Conservation (phyloP, 2,888 invertebrate genomes). For the Endotricha flammealis region DNA sequence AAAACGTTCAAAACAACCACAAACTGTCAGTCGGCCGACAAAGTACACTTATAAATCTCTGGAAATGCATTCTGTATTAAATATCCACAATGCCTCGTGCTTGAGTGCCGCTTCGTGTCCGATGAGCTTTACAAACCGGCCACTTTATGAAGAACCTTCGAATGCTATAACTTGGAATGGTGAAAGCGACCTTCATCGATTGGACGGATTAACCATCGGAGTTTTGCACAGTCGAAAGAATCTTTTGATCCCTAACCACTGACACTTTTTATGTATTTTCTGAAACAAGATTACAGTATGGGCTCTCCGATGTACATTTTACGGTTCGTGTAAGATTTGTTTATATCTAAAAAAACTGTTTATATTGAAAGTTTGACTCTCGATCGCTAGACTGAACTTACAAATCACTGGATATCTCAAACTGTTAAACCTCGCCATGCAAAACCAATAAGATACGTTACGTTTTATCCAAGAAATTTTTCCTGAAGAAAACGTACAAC, state of each 20-base stretch:
- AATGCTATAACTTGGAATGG: constrained; percentile 13
- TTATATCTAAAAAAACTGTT: too few species aligned
- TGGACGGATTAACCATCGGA: constrained; percentile 38
- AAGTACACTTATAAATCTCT: too few species aligned
- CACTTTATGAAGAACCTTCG: constrained; percentile 21
- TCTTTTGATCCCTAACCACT: constrained; percentile 45
- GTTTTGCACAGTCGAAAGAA: constrained; percentile 46
- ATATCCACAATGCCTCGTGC: constrained; percentile 42
- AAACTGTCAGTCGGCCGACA: too few species aligned
- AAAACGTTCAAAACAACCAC: too few species aligned
- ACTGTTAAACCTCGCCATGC: too few species aligned
- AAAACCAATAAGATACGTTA: too few species aligned
- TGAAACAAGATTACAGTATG: constrained; percentile 16
- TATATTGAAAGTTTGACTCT: too few species aligned
- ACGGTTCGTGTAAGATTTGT: background rate
- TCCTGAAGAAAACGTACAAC: too few species aligned
- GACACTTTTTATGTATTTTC: constrained; percentile 26
- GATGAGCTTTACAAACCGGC: constrained; percentile 38
- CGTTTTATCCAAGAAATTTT: too few species aligned
- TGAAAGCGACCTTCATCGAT: constrained; percentile 21
- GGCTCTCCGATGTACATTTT: background rate
- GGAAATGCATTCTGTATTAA: constrained; percentile 27
- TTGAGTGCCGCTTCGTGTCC: constrained; percentile 46
- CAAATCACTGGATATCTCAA: too few species aligned
- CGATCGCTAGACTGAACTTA: too few species aligned